A percentile compares a stretch with the other conserved stretches of the same genome.
phyloP scores from a whole-genome alignment of 2,888 invertebrate species.

The Sepiola atlantica region DNA sequence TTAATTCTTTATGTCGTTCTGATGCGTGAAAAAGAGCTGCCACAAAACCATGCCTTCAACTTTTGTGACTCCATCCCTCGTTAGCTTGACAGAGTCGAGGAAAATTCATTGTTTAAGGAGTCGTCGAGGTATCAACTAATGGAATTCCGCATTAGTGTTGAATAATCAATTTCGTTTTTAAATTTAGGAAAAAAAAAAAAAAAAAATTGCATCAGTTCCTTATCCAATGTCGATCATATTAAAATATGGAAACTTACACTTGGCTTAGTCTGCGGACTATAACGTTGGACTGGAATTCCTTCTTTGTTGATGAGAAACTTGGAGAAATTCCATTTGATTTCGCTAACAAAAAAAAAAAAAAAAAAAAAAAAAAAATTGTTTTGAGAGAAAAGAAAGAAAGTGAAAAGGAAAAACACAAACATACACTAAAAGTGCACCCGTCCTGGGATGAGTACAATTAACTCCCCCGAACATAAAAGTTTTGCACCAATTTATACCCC shows the following conservation, averaged over 20 bases:
- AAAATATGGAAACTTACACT: constrained; percentile 63
- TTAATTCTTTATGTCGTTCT: no score
- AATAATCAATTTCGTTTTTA: no score
- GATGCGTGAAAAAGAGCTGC: no score
- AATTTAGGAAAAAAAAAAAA: neutral
- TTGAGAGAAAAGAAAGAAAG: constrained; percentile 49
- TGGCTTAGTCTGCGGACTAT: constrained; percentile 71
- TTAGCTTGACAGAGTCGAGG: no score
- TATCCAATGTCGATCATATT: neutral
- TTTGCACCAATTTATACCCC: no score
- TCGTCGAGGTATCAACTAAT: no score
- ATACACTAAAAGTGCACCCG: neutral
- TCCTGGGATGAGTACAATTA: no score
- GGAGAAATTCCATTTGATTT: constrained; percentile 92
- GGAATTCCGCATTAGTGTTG: no score
- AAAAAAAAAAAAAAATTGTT: constrained; percentile 51
- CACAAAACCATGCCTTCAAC: no score
- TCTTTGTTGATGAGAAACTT: constrained; percentile 87
- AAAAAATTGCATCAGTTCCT: neutral
- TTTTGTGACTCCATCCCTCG: no score
- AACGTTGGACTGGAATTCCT: constrained; percentile 77
- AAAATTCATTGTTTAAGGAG: no score
- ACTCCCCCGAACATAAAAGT: no score
- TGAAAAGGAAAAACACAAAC: neutral
- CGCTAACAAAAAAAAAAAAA: constrained; percentile 74